These are phyloP conservation scores for Sphaeramia orbicularis DNA, from an alignment of 2,797 vertebrate genomes.

Conservation along the genomic window DNA sequence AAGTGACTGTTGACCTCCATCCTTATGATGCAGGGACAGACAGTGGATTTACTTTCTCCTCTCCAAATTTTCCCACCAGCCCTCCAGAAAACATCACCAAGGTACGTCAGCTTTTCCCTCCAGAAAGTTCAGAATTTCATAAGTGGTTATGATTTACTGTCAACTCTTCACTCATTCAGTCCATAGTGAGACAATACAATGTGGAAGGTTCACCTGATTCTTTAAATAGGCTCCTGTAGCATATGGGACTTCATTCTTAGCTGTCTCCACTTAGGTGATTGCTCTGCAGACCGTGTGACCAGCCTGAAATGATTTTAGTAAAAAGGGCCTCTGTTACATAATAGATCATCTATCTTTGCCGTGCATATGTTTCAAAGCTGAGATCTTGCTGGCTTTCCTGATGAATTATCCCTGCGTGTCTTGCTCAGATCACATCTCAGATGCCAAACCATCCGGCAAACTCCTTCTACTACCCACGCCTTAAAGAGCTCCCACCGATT, in stretches of 20 bases:
- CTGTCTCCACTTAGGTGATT: constrained; percentile 56
- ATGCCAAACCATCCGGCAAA: constrained; percentile 88
- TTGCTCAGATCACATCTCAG: constrained; percentile 85
- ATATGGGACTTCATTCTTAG: constrained; percentile 41
- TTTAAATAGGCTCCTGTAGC: constrained; percentile 35
- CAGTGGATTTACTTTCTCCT: constrained; percentile 89
- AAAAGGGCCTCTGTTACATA: constrained; percentile 53
- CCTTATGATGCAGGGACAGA: constrained; percentile 88
- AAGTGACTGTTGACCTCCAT: constrained; percentile 83
- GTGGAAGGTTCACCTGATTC: constrained; percentile 11
- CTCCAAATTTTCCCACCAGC: constrained; percentile 81
- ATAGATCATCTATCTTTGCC: constrained; percentile 38
- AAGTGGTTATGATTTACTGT: constrained; percentile 6
- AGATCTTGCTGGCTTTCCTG: constrained; percentile 30
- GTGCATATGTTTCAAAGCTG: constrained; percentile 49
- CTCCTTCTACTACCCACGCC: constrained; percentile 88
- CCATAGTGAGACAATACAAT: constrained; percentile 6
- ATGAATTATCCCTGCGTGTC: constrained; percentile 29
- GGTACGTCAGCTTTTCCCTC: constrained; percentile 55
- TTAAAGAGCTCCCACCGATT: constrained; percentile 84
- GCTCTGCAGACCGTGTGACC: constrained; percentile 44
- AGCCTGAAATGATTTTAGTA: constrained; percentile 53
- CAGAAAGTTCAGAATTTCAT: background rate
- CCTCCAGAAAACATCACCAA: constrained; percentile 82
- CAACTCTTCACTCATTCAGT: constrained; percentile 9